Conservation (phyloP, 92 coral and sea anemone species). For the Chrysogorgia sp. region DNA sequence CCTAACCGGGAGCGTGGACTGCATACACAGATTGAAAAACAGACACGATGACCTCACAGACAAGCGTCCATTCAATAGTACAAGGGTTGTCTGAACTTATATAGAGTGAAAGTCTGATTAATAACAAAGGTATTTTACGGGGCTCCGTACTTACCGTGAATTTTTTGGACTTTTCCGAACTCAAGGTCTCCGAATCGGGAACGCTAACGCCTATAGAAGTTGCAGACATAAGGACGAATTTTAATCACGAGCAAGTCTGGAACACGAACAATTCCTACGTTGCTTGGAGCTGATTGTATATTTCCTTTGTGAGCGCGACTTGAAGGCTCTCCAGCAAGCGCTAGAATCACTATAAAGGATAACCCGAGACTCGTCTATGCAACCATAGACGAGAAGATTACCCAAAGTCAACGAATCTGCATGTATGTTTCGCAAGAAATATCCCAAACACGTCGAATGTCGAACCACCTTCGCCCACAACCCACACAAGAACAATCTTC, state of each 20-base stretch:
- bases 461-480: constrained; percentile 46
- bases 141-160: constrained; percentile 81
- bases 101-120: neutral
- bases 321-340: neutral
- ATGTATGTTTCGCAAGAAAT: neutral
- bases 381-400: neutral
- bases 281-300: neutral
- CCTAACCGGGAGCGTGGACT: too few relatives aligned
- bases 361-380: neutral
- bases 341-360: neutral
- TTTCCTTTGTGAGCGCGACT: too few relatives aligned
- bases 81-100: neutral
- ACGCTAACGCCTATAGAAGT: constrained; percentile 84
- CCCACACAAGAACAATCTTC: constrained; percentile 40
- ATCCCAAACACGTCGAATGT: neutral
- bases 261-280: constrained; percentile 14
- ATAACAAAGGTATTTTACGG: neutral
- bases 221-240: constrained; percentile 47
- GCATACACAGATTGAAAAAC: too few relatives aligned
- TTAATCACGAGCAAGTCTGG: constrained; percentile 9
- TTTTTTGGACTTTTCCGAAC: constrained; percentile 98
- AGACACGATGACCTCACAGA: neutral
- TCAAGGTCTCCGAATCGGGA: constrained; percentile 97
- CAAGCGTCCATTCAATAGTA: neutral
- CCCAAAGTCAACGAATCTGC: neutral